These are phyloP conservation scores for Pocillopora damicornis DNA, from an alignment of 64 coral and sea anemone species.

Conservation along the genomic window DNA sequence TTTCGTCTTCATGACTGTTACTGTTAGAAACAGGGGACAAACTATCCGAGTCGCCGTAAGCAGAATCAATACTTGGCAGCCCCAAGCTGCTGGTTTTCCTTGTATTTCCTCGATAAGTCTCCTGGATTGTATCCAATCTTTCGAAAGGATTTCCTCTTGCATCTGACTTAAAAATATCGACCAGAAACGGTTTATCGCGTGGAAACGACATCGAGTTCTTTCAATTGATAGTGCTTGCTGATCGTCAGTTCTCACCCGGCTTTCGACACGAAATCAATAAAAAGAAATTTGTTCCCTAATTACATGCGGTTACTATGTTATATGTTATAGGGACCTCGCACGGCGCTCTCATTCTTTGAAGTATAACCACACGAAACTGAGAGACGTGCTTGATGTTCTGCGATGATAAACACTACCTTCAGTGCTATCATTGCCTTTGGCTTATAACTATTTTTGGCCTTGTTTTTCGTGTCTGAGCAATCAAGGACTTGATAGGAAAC, in stretches of 20 bases:
- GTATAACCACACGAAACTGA: background rate
- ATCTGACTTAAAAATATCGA: background rate
- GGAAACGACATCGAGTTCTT: background rate
- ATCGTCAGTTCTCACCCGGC: background rate
- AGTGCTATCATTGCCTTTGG: background rate
- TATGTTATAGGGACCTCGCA: background rate
- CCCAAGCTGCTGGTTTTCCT: conserved; percentile 1
- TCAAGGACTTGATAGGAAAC: background rate
- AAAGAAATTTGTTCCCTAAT: conserved; percentile 9
- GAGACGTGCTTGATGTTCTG: background rate
- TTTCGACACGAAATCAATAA: background rate
- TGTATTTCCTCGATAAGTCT: conserved; percentile 8
- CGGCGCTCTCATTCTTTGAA: background rate
- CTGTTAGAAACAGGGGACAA: conserved; percentile 15
- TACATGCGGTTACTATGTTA: background rate
- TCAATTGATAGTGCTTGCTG: background rate
- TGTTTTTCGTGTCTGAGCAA: background rate
- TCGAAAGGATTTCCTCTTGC: background rate
- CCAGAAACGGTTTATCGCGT: background rate
- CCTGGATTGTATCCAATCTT: background rate
- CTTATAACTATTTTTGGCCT: background rate
- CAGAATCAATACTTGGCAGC: conserved; percentile 30
- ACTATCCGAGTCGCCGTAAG: conserved; percentile 2
- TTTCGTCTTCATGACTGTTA: conserved; percentile 2
- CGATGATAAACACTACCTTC: background rate